A percentile compares a stretch with the other conserved stretches of the same genome.
phyloP scores from a whole-genome alignment of 2,797 vertebrate species.

The Rachycentron canadum region DNA sequence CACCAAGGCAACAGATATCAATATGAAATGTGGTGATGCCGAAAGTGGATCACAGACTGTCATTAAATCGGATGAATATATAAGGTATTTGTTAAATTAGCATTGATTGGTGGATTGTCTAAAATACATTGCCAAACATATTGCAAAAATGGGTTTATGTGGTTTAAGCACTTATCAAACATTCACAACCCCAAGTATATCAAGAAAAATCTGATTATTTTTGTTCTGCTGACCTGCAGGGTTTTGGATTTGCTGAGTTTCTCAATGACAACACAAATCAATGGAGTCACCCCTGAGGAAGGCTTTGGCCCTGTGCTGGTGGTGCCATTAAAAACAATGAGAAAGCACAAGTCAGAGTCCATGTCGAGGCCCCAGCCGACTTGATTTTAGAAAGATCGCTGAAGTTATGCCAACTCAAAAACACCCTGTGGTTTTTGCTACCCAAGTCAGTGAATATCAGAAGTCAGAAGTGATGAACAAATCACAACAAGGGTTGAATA shows the following conservation, averaged over 20 bases:
- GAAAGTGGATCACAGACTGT: neutral
- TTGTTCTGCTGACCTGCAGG: constrained; percentile 27
- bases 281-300: constrained; percentile 50
- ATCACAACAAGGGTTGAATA: constrained; percentile 4
- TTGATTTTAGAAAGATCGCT: neutral
- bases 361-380: neutral
- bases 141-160: neutral
- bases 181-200: neutral
- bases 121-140: neutral
- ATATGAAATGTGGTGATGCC: neutral
- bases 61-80: neutral
- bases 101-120: neutral
- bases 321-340: constrained; percentile 19
- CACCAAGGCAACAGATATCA: constrained; percentile 1
- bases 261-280: constrained; percentile 69
- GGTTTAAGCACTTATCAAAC: neutral
- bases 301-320: constrained; percentile 6
- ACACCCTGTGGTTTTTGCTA: neutral
- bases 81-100: neutral
- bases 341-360: constrained; percentile 22
- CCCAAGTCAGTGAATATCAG: neutral
- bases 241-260: constrained; percentile 47
- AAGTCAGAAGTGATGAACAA: neutral
- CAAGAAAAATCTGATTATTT: constrained; percentile 13
- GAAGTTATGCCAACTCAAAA: constrained; percentile 28